Conservation (phyloP, 1,140 invertebrate species). For the Trypoxylus dichotomus region DNA sequence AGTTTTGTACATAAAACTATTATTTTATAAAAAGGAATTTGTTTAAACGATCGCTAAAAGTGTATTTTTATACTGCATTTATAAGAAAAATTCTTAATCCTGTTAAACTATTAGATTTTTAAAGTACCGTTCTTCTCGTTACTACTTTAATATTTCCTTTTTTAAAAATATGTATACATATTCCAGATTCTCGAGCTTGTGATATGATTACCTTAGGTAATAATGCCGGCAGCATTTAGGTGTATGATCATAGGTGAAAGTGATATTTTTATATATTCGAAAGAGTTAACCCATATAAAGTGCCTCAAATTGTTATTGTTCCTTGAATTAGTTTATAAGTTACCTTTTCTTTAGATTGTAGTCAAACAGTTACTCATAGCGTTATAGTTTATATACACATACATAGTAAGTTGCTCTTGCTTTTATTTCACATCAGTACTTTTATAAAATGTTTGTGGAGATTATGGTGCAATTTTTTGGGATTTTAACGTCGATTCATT, state of each 20-base stretch:
- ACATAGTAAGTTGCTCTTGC: conserved; percentile 16
- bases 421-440: not conserved
- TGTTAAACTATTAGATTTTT: conserved; percentile 3
- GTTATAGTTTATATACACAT: conserved; percentile 9
- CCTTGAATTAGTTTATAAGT: conserved; percentile 43
- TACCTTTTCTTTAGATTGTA: conserved; percentile 36
- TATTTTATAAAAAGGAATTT: conserved; percentile 11
- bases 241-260: conserved; percentile 32
- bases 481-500: not conserved
- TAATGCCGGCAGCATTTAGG: conserved; percentile 28
- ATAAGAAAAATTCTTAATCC: not conserved
- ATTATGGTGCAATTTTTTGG: conserved; percentile 11
- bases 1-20: conserved; percentile 1
- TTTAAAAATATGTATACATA: not conserved
- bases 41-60: not conserved
- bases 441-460: not conserved
- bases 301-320: conserved; percentile 46
- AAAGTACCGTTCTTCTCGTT: not conserved
- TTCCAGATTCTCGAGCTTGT: conserved; percentile 27
- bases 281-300: conserved; percentile 42
- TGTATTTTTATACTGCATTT: conserved; percentile 19
- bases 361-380: conserved; percentile 9
- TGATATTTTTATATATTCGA: conserved; percentile 41
- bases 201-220: conserved; percentile 24
- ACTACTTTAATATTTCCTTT: not conserved